A percentile compares a stretch with the other conserved stretches of the same genome.
Evolutionary conservation across 2,888 invertebrate genomes (phyloP).

Genomic region (Lithophane ornitopus): DNA sequence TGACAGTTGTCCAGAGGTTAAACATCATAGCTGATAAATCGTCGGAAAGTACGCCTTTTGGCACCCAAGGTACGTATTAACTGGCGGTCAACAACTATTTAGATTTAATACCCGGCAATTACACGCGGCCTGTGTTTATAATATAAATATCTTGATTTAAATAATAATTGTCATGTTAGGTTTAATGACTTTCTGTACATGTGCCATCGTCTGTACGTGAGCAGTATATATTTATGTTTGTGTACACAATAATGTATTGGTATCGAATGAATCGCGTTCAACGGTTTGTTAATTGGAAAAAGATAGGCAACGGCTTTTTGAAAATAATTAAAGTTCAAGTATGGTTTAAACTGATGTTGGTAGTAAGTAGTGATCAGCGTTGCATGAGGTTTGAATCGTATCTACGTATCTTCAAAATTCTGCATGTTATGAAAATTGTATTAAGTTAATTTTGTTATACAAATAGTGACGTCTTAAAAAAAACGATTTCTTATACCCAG

Average conservation of each 20-base stretch:
- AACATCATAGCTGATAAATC: conserved; percentile 86
- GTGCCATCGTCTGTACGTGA: conserved; percentile 13
- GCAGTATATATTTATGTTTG: conserved; percentile 16
- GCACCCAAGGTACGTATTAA: conserved; percentile 84
- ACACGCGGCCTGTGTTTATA: conserved; percentile 53
- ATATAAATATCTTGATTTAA: conserved; percentile 62
- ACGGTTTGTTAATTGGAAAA: neutral
- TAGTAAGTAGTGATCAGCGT: neutral
- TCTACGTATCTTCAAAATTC: neutral
- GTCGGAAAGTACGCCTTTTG: conserved; percentile 86
- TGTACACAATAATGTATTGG: neutral
- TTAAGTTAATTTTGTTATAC: neutral
- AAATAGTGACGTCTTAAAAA: no score
- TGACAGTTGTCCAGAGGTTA: conserved; percentile 85
- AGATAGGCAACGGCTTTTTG: neutral
- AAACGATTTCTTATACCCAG: no score
- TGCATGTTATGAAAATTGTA: neutral
- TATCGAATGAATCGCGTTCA: neutral
- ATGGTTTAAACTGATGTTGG: neutral
- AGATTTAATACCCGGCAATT: conserved; percentile 64
- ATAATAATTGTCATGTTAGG: conserved; percentile 38
- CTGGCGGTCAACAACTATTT: conserved; percentile 48
- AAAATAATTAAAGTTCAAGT: neutral
- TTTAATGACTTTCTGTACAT: conserved; percentile 37
- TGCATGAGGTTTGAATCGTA: neutral